Evolutionary conservation across 2,113 vertebrate species (phyloP).

Genomic region (Hassar affinis): DNA sequence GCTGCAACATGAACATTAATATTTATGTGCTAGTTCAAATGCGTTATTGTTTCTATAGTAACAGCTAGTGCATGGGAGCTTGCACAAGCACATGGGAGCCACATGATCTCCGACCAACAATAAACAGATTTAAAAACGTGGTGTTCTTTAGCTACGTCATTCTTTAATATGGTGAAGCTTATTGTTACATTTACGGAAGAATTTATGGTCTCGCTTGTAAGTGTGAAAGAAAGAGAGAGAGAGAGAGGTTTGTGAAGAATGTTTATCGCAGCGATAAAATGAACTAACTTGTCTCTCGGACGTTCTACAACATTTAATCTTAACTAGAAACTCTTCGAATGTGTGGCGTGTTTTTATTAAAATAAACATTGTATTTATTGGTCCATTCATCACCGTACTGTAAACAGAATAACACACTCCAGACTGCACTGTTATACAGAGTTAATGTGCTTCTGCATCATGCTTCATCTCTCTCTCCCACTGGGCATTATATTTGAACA

Average conservation of each 20-base stretch:
- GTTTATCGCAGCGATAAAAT: neutral
- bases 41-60: neutral
- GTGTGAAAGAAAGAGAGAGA: neutral
- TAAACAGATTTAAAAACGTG: neutral
- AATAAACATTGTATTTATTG: too few species aligned
- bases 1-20: neutral
- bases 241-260: neutral
- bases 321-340: too few species aligned
- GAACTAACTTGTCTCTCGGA: neutral
- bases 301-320: too few species aligned
- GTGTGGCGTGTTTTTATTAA: too few species aligned
- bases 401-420: too few species aligned
- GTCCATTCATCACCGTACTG: too few species aligned
- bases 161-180: too few species aligned
- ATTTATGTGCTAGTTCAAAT: neutral
- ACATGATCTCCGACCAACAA: neutral
- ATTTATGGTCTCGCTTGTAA: neutral
- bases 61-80: neutral
- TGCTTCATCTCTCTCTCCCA: too few species aligned
- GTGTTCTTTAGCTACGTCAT: too few species aligned
- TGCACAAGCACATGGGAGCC: accelerated
- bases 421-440: too few species aligned
- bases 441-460: too few species aligned
- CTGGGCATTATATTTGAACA: too few species aligned
- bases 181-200: neutral